phyloP scores from a whole-genome alignment of 2,888 invertebrate genomes.

The Ephialtes manifestator region DNA sequence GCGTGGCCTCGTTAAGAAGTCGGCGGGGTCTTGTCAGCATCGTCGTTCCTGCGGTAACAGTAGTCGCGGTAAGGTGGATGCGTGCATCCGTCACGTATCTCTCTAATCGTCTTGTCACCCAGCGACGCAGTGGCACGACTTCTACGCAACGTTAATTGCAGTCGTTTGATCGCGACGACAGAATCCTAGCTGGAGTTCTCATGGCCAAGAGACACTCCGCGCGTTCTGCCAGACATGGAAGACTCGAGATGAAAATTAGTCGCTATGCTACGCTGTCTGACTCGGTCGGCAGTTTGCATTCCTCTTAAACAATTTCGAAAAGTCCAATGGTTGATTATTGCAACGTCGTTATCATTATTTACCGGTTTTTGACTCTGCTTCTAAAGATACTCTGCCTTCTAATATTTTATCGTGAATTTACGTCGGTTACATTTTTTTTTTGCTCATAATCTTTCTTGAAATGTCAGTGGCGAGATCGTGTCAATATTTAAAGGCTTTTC shows the following conservation, averaged over 20 bases:
- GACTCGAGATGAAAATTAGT: conserved; percentile 49
- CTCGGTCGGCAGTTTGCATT: conserved; percentile 12
- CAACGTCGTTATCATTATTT: neutral
- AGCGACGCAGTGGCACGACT: conserved; percentile 27
- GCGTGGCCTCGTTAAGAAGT: conserved; percentile 63
- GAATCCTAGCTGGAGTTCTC: conserved; percentile 59
- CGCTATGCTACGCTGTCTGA: conserved; percentile 8
- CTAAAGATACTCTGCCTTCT: neutral
- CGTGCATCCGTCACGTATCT: conserved; percentile 69
- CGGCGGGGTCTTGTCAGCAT: conserved; percentile 53
- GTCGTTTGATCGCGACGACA: conserved; percentile 60
- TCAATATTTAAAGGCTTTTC: too few species aligned
- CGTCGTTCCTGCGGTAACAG: conserved; percentile 18
- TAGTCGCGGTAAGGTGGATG: conserved; percentile 56
- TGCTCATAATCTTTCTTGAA: neutral
- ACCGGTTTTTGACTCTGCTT: neutral
- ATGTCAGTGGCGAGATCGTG: too few species aligned
- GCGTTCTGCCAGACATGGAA: neutral
- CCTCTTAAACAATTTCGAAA: conserved; percentile 44
- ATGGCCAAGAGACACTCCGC: conserved; percentile 43
- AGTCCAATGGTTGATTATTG: neutral
- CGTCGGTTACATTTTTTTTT: neutral
- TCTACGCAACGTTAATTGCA: conserved; percentile 64
- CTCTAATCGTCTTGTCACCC: conserved; percentile 71
- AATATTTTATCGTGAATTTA: neutral